A percentile compares a stretch with the other conserved stretches of the same genome.
Conservation (phyloP, 2,113 vertebrate species). For the Serilophus lunatus region DNA sequence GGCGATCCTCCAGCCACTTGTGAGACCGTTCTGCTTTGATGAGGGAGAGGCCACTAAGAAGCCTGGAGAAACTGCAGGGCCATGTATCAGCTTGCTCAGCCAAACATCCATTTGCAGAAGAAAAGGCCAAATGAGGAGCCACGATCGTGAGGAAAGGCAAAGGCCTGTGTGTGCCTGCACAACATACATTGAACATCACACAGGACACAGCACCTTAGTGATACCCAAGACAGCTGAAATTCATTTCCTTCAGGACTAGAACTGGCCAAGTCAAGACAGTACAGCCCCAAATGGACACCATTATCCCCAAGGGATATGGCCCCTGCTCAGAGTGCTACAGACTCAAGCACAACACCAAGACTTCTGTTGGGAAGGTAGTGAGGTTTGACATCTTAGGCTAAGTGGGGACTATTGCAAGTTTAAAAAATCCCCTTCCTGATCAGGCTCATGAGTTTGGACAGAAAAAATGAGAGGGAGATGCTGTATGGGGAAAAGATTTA, state of each 20-base stretch:
- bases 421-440: not conserved
- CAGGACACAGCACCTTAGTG: not conserved
- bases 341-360: not conserved
- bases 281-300: not conserved
- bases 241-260: not conserved
- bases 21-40: not conserved
- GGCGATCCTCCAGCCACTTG: not conserved
- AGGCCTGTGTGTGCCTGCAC: not conserved
- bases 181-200: rapidly evolving
- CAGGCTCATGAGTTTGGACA: not conserved
- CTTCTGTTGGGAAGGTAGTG: not conserved
- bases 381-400: not conserved
- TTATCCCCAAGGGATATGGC: not conserved
- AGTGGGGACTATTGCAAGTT: not conserved
- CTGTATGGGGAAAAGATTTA: not conserved
- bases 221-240: not conserved
- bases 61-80: not conserved
- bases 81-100: not conserved
- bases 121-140: not conserved
- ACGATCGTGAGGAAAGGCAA: rapidly evolving
- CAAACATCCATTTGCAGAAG: not conserved
- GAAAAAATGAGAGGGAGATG: not conserved
- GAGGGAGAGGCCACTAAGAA: not conserved
- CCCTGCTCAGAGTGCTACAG: rapidly evolving
- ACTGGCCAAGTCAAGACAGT: not conserved